Evolutionary conservation across 2,797 vertebrate genomes (phyloP).

Genomic region (Lagocephalus sceleratus): DNA sequence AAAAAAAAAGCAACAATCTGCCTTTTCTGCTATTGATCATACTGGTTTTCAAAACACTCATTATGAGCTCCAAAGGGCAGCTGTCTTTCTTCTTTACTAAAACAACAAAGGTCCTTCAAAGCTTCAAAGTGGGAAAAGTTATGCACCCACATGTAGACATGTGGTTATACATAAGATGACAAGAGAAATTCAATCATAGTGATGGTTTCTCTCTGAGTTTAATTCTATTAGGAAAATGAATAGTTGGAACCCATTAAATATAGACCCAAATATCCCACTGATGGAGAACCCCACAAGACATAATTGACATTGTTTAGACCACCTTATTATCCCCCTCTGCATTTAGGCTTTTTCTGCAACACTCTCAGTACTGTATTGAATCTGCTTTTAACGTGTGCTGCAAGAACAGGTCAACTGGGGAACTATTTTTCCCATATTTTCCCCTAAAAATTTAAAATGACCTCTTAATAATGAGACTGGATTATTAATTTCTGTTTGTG

Average conservation of each 20-base stretch:
- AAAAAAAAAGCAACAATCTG: not conserved
- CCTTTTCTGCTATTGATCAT: not conserved
- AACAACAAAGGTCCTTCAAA: constrained; percentile 29
- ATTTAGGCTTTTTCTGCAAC: constrained; percentile 26
- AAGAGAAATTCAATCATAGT: constrained; percentile 48
- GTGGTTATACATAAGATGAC: constrained; percentile 35
- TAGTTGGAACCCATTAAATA: constrained; percentile 54
- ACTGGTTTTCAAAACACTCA: not conserved
- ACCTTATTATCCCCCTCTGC: no score
- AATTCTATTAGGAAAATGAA: constrained; percentile 65
- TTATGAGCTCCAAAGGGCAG: constrained; percentile 23
- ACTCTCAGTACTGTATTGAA: no score
- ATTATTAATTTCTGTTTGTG: not conserved
- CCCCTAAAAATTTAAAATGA: not conserved
- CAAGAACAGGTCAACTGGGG: constrained; percentile 25
- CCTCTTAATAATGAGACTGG: no score
- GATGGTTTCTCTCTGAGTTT: constrained; percentile 39
- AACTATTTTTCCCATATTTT: not conserved
- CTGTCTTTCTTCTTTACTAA: constrained; percentile 11
- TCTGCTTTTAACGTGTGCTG: no score
- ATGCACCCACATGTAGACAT: constrained; percentile 22
- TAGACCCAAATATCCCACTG: constrained; percentile 44
- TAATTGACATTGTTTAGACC: constrained; percentile 64
- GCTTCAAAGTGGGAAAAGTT: constrained; percentile 21
- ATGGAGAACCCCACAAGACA: constrained; percentile 66